Conservation (phyloP, 2,797 vertebrate genomes). For the Discoglossus pictus region DNA sequence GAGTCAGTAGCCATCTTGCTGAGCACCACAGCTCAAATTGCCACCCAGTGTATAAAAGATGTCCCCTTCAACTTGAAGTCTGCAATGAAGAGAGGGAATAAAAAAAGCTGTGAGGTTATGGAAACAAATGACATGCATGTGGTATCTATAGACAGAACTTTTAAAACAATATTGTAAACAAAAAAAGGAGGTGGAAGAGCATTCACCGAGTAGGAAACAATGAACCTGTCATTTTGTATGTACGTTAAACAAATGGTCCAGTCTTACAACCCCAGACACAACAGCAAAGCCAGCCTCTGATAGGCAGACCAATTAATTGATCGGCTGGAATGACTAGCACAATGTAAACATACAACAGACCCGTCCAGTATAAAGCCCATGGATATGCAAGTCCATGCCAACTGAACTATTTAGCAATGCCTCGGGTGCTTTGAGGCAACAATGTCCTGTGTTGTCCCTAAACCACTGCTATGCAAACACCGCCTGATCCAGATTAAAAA, state of each 20-base stretch:
- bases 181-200: too few species aligned
- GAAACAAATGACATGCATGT: too few species aligned
- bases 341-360: background rate
- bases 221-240: background rate
- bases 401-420: conserved; percentile 2
- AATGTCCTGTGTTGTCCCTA: conserved; percentile 2
- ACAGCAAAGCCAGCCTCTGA: background rate
- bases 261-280: background rate
- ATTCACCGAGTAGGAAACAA: too few species aligned
- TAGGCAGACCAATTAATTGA: background rate
- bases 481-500: conserved; percentile 18
- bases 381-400: background rate
- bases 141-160: too few species aligned
- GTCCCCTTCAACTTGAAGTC: too few species aligned
- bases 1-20: conserved; percentile 87
- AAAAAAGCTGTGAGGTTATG: too few species aligned
- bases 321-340: background rate
- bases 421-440: background rate
- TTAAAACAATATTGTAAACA: too few species aligned
- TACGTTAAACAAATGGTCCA: background rate
- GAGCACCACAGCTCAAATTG: conserved; percentile 50
- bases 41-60: too few species aligned
- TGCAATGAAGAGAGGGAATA: too few species aligned
- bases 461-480: background rate
- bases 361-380: background rate